phyloP scores from a whole-genome alignment of 2,797 vertebrate species.

The Heteromormyrus szaboi region DNA sequence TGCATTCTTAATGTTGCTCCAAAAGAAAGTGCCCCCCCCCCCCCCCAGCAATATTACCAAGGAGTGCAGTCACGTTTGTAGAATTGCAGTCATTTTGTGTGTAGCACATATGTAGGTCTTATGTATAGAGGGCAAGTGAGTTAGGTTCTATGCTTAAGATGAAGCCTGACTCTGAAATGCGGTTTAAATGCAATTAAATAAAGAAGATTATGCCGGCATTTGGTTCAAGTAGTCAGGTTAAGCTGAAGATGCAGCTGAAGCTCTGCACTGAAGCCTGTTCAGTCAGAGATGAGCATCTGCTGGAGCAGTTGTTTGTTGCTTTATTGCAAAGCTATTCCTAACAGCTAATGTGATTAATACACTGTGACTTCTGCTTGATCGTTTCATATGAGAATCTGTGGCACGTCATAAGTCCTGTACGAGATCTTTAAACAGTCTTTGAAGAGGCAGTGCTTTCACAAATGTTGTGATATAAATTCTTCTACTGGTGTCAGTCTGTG shows the following conservation, averaged over 20 bases:
- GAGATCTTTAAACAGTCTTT: background rate
- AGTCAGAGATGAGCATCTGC: background rate
- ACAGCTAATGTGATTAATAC: background rate
- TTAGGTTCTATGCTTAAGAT: background rate
- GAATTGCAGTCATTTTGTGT: background rate
- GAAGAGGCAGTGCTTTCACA: background rate
- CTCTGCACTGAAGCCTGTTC: background rate
- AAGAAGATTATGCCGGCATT: background rate
- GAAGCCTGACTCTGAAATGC: background rate
- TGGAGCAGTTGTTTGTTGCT: background rate
- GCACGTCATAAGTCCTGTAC: background rate
- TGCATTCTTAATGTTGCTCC: background rate
- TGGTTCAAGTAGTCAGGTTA: conserved; percentile 1
- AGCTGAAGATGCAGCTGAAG: background rate
- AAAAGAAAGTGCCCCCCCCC: background rate
- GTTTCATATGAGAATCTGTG: background rate
- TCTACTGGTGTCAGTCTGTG: background rate
- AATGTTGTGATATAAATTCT: background rate
- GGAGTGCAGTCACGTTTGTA: background rate
- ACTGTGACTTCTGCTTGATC: background rate
- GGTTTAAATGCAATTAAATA: background rate
- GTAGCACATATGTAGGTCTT: background rate
- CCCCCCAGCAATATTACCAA: background rate
- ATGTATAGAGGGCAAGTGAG: background rate
- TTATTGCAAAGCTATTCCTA: background rate